phyloP scores from a whole-genome alignment of 2,797 vertebrate genomes.

The Periparus ater region DNA sequence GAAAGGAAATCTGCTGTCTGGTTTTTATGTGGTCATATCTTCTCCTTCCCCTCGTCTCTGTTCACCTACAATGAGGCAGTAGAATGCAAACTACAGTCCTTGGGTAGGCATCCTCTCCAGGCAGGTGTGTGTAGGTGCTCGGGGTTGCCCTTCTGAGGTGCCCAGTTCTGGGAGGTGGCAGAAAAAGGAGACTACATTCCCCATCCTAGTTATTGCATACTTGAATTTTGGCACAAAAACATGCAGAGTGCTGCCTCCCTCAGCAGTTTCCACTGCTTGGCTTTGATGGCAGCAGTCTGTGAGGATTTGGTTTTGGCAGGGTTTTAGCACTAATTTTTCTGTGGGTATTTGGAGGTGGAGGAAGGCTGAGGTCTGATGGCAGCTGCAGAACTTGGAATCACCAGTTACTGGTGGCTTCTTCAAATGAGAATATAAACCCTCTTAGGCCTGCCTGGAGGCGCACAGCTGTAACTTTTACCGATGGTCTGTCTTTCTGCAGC shows the following conservation, averaged over 20 bases:
- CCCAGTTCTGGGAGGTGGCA: not conserved
- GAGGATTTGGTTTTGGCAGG: not conserved
- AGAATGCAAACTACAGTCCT: not conserved
- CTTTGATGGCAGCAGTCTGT: not conserved
- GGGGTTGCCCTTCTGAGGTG: not conserved
- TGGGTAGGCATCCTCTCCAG: not conserved
- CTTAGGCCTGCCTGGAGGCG: not conserved
- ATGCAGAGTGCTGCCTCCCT: not conserved
- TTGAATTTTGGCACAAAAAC: not conserved
- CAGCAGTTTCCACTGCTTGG: not conserved
- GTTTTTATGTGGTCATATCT: not conserved
- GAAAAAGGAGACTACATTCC: not conserved
- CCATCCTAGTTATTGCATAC: not conserved
- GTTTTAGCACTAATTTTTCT: not conserved
- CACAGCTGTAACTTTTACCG: not conserved
- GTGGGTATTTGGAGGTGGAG: not conserved
- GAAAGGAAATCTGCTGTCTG: not conserved
- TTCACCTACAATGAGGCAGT: not conserved
- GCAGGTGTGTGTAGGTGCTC: fast-evolving
- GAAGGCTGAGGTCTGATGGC: not conserved
- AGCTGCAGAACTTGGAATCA: not conserved
- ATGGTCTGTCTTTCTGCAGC: not conserved
- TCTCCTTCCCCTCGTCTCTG: fast-evolving
- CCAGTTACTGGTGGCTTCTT: not conserved
- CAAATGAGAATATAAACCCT: not conserved